Evolutionary conservation across 23 tunicate species (phyloP).

Genomic region (Oikopleura dioica): DNA sequence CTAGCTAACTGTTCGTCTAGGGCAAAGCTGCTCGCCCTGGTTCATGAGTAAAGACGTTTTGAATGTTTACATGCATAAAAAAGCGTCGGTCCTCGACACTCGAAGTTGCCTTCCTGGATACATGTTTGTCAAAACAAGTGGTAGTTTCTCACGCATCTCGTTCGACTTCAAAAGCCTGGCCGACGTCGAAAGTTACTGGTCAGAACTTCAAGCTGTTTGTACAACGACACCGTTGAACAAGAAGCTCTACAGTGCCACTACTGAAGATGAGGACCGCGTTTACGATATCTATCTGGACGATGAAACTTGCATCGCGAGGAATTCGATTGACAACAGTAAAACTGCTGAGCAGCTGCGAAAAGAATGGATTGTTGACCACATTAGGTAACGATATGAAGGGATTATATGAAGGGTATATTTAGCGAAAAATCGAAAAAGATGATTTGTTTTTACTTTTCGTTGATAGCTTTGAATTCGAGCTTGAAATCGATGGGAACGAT

Average conservation of each 20-base stretch:
- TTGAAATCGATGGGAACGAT: too few relatives aligned
- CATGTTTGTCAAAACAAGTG: not conserved
- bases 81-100: slow-evolving; percentile 38
- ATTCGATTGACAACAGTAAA: not conserved
- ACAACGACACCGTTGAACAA: not conserved
- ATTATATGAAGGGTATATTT: too few relatives aligned
- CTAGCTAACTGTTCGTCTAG: too few relatives aligned
- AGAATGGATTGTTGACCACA: not conserved
- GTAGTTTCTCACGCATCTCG: not conserved
- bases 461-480: too few relatives aligned
- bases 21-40: too few relatives aligned
- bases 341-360: not conserved
- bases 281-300: not conserved
- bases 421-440: too few relatives aligned
- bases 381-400: too few relatives aligned
- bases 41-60: not conserved
- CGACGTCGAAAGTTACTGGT: not conserved
- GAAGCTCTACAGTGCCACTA: not conserved
- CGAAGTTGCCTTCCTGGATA: not conserved
- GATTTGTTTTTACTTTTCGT: too few relatives aligned
- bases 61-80: slow-evolving; percentile 41
- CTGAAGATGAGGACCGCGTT: not conserved
- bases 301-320: not conserved
- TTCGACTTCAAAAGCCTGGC: not conserved
- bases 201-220: slow-evolving; percentile 12